phyloP scores from a whole-genome alignment of 2,888 invertebrate genomes.

The Amorpha juglandis region DNA sequence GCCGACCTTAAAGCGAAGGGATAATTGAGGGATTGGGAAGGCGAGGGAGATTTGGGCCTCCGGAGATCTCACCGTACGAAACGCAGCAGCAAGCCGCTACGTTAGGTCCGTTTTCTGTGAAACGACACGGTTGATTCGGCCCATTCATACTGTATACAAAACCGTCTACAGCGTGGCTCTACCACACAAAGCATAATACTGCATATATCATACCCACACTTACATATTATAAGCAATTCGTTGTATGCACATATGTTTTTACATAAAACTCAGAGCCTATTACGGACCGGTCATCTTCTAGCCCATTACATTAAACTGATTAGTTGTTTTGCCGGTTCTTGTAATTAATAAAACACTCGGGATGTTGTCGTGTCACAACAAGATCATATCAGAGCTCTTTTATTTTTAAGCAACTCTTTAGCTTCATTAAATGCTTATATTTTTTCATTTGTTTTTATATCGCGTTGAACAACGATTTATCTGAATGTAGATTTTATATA shows the following conservation, averaged over 20 bases:
- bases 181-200: too few relatives aligned
- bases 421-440: conserved; percentile 5
- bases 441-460: conserved; percentile 6
- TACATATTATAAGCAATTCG: neutral
- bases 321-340: conserved; percentile 22
- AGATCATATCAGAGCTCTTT: conserved; percentile 17
- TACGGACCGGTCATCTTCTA: conserved; percentile 22
- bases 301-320: conserved; percentile 22
- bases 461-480: conserved; percentile 7
- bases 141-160: too few relatives aligned
- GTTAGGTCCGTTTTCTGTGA: too few relatives aligned
- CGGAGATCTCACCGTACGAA: too few relatives aligned
- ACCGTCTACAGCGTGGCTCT: too few relatives aligned
- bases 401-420: conserved; percentile 21
- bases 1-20: too few relatives aligned
- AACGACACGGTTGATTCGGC: too few relatives aligned
- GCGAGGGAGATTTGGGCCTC: too few relatives aligned
- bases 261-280: conserved; percentile 1
- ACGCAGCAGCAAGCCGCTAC: too few relatives aligned
- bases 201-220: too few relatives aligned
- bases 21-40: too few relatives aligned
- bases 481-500: neutral
- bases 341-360: conserved; percentile 22
- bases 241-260: neutral
- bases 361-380: conserved; percentile 22